Evolutionary conservation across 2,113 vertebrate genomes (phyloP).

Genomic region (Catharus minimus): DNA sequence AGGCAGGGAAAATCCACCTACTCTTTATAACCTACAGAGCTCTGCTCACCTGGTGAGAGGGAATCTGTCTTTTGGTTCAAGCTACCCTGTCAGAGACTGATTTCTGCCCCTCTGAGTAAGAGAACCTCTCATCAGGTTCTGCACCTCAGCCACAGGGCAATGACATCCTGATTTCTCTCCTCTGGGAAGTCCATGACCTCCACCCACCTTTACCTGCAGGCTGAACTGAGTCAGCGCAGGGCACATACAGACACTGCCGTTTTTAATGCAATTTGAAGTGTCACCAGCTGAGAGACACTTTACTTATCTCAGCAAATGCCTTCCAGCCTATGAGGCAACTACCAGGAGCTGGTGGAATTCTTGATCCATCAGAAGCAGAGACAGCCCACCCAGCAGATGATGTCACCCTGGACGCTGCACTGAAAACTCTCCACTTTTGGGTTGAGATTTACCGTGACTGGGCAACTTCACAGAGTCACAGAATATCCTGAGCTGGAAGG

Average conservation of each 20-base stretch:
- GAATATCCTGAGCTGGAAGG: background rate
- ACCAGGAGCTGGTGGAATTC: background rate
- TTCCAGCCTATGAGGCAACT: background rate
- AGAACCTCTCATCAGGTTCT: background rate
- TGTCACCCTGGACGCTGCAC: background rate
- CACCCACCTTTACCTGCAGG: background rate
- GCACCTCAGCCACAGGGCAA: background rate
- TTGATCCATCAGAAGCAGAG: background rate
- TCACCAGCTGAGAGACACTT: background rate
- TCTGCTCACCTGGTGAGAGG: background rate
- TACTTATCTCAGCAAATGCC: background rate
- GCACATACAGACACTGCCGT: background rate
- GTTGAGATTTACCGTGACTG: fast-evolving
- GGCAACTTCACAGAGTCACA: background rate
- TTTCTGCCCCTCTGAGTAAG: background rate
- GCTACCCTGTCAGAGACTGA: background rate
- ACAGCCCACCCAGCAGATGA: background rate
- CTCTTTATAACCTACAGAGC: fast-evolving
- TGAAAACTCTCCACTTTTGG: background rate
- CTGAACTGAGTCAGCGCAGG: background rate
- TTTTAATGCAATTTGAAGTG: background rate
- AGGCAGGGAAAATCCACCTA: background rate
- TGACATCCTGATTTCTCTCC: background rate
- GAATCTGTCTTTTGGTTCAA: background rate
- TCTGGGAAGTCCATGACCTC: background rate